phyloP scores from a whole-genome alignment of 2,888 invertebrate genomes.

The Acanthosepion lycidas region DNA sequence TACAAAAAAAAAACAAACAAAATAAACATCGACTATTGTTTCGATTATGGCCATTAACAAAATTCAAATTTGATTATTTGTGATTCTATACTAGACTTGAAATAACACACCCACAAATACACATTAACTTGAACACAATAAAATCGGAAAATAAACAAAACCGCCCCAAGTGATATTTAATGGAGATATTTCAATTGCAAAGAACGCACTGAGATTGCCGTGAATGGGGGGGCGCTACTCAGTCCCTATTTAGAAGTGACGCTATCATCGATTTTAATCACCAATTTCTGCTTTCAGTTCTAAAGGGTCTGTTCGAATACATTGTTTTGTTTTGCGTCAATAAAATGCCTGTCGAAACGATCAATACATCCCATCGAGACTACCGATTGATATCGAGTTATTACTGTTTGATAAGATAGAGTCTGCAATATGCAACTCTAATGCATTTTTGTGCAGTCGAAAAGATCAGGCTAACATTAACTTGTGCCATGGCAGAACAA shows the following conservation, averaged over 20 bases:
- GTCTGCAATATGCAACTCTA: not conserved
- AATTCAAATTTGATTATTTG: not conserved
- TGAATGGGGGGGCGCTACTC: not conserved
- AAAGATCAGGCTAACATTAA: no score
- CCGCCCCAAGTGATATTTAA: not conserved
- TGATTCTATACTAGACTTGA: not conserved
- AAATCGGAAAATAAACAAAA: not conserved
- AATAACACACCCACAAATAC: not conserved
- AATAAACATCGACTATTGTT: not conserved
- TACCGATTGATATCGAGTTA: not conserved
- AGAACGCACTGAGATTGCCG: not conserved
- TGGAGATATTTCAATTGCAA: not conserved
- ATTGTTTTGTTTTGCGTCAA: not conserved
- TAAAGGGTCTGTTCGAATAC: not conserved
- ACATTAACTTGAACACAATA: not conserved
- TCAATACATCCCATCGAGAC: not conserved
- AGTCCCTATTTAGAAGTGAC: not conserved
- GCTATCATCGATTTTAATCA: slow-evolving; percentile 16
- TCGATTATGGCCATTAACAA: not conserved
- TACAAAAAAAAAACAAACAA: no score
- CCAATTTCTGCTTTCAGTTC: not conserved
- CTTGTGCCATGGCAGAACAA: no score
- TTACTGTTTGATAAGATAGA: not conserved
- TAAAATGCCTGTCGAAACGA: not conserved
- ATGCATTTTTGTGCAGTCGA: not conserved